phyloP scores from a whole-genome alignment of 2,888 invertebrate species.

The Scrobipalpa atriplicella region DNA sequence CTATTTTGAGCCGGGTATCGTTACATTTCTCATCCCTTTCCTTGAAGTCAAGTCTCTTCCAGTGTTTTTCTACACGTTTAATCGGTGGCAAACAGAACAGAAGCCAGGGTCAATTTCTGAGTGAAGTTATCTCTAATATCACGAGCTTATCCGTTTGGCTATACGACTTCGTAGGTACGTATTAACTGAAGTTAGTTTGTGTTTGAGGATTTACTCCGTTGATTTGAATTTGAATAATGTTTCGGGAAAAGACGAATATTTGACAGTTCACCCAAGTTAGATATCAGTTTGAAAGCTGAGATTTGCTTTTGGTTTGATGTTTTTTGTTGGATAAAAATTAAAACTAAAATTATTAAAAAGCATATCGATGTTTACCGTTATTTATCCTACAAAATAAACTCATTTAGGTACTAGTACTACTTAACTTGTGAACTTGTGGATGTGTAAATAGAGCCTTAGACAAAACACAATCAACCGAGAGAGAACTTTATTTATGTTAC shows the following conservation, averaged over 20 bases:
- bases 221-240: slow-evolving; percentile 26
- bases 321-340: not conserved
- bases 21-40: too few relatives aligned
- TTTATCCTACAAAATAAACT: not conserved
- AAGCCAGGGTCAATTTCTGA: slow-evolving; percentile 63
- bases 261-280: not conserved
- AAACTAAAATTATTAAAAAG: too few relatives aligned
- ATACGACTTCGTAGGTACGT: slow-evolving; percentile 19
- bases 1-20: too few relatives aligned
- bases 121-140: slow-evolving; percentile 68
- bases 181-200: slow-evolving; percentile 29
- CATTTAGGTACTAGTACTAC: too few relatives aligned
- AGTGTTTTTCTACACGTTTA: not conserved
- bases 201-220: slow-evolving; percentile 28
- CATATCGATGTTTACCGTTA: not conserved
- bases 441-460: too few relatives aligned
- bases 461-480: too few relatives aligned
- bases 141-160: slow-evolving; percentile 50
- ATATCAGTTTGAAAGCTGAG: not conserved
- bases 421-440: too few relatives aligned
- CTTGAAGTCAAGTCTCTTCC: not conserved
- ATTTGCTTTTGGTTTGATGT: not conserved
- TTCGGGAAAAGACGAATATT: not conserved
- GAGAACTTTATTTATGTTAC: too few relatives aligned
- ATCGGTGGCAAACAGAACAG: slow-evolving; percentile 45